Base-by-base conservation (phyloP, 2,113 vertebrate genomes). In the Sceloporus tristichus region DNA sequence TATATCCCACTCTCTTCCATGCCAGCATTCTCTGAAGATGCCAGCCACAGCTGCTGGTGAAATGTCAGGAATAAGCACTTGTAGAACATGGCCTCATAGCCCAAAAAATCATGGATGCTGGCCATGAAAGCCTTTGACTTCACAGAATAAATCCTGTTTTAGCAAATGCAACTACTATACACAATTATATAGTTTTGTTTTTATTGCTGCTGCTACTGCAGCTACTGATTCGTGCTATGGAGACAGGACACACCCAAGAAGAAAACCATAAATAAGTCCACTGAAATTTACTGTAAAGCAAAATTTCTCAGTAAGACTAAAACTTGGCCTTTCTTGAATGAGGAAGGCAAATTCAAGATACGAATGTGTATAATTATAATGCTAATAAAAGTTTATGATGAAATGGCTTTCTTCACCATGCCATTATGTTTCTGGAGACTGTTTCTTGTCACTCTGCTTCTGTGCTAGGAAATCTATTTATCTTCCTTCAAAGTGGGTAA, bases 361-460 rank as follows among this genome's bases (percentile, higher is more conserved):
- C 5, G 59, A 62, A 87, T 65, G 19, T 27, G 19, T 68, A 70
- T 27, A 42, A 48, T 27, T 2, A 27, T 25, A 34, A 23, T 23
- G 18, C 8, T 2, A 13, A 84, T 5, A 78, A 1, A 87, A 85
- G 89, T 78, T 9, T 42, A 80, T 79, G 4, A 0, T 25, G 0
- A 40, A 34, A 65, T 91, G 79, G 1, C 27, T 93, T 94, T 90
- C 75, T 88, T 88, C 65, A 18, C 68, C 65, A 87, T 5, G 21
- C 53, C 82, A 87, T 62, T 56, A 83, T 85, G 88, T 80, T 19
- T 85, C 2, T 83, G 90, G n/a, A 80, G 34, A 65, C 14, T 71
- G 1, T 66, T 82, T 89, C 68, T 62, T 87, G 6, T n/a, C 59
- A 79, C 6, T 77, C 3, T 86, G 21, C 9, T 81, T 91, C 71